Percentiles rank a stretch among this genome's conserved stretches.
Conservation (phyloP, 30 jellyfish, hydroid and myxozoan genomes). For the Aurelia sp. region DNA sequence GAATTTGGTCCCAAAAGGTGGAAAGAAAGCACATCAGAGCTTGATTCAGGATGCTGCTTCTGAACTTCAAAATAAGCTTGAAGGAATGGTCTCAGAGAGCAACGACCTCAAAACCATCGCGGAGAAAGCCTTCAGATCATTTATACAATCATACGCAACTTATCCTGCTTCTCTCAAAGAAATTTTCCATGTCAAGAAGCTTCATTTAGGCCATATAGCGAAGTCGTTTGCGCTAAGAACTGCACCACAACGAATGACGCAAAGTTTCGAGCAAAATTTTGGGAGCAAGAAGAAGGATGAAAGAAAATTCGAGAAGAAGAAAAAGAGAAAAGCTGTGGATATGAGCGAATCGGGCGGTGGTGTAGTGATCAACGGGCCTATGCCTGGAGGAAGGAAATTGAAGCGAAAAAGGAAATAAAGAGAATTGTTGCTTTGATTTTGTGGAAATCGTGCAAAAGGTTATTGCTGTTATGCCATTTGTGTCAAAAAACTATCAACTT, state of each 20-base stretch:
- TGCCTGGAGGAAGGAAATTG: conserved; percentile 65
- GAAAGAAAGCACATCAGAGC: conserved; percentile 53
- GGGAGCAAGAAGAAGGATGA: conserved; percentile 37
- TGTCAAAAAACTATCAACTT: too few relatives aligned
- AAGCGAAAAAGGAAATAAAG: conserved; percentile 7
- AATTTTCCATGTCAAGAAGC: conserved; percentile 78
- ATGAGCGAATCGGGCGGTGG: conserved; percentile 81
- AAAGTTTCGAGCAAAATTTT: background rate
- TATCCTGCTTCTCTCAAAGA: conserved; percentile 84
- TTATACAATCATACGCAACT: conserved; percentile 91
- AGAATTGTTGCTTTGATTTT: background rate
- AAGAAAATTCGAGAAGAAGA: background rate
- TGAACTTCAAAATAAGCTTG: conserved; percentile 66
- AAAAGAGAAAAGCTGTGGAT: conserved; percentile 44
- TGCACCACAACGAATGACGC: conserved; percentile 86
- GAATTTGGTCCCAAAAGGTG: conserved; percentile 30
- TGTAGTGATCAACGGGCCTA: conserved; percentile 83
- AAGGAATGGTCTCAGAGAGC: conserved; percentile 33
- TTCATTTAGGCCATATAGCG: conserved; percentile 97
- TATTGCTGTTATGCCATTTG: too few relatives aligned
- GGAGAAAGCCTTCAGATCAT: conserved; percentile 78
- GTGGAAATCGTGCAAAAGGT: background rate
- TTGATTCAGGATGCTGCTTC: conserved; percentile 82
- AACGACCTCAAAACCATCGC: conserved; percentile 59
- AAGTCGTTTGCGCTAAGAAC: conserved; percentile 91